Evolutionary conservation across 2,113 vertebrate genomes (phyloP).

Genomic region (Ia io): DNA sequence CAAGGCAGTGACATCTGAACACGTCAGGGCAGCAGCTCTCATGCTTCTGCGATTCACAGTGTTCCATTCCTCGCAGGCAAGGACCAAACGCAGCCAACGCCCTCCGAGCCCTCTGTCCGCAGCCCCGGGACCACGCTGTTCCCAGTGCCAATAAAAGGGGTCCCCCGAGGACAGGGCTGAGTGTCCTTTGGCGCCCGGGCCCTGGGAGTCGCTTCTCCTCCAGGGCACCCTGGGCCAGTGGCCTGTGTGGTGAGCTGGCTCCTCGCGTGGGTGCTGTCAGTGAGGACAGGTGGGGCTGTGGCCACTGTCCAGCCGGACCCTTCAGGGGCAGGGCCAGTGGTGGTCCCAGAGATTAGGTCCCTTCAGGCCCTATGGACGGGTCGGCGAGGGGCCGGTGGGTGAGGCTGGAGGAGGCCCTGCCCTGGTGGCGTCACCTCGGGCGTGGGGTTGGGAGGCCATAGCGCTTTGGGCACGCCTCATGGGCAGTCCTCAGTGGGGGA

Average conservation of each 20-base stretch:
- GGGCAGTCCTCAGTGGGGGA: background rate
- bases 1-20: too few species aligned
- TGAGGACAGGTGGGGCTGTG: fast-evolving
- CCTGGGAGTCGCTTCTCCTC: background rate
- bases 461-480: background rate
- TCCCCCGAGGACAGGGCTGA: background rate
- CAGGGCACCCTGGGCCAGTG: too few species aligned
- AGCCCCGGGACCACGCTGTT: background rate
- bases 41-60: too few species aligned
- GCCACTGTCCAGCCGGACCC: background rate
- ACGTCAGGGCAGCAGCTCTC: fast-evolving
- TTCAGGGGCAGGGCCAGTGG: fast-evolving
- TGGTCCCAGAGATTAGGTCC: background rate
- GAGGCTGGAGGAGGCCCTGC: background rate
- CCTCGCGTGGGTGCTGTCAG: too few species aligned
- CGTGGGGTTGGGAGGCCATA: background rate
- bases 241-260: background rate
- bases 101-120: background rate
- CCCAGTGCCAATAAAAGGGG: background rate
- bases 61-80: background rate
- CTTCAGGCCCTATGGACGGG: fast-evolving
- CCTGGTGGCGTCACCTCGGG: too few species aligned
- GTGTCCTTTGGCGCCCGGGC: background rate
- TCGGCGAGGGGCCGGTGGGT: fast-evolving
- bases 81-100: background rate